These are phyloP conservation scores for Actinernus sp. DNA, from an alignment of 92 coral and sea anemone species.

Conservation along the genomic window DNA sequence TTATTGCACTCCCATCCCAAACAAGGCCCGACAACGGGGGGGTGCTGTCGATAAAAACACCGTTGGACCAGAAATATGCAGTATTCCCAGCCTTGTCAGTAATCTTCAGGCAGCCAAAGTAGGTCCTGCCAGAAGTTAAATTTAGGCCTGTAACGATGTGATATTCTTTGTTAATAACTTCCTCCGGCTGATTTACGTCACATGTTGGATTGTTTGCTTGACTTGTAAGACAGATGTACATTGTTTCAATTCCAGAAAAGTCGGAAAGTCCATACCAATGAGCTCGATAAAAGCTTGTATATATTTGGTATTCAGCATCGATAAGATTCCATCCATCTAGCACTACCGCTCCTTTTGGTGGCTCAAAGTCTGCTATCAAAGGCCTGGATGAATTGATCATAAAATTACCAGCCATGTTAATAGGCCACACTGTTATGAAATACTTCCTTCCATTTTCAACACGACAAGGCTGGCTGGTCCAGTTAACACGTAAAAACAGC, in stretches of 20 bases:
- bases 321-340: constrained; percentile 82
- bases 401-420: constrained; percentile 67
- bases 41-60: constrained; percentile 65
- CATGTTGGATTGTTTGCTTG: constrained; percentile 20
- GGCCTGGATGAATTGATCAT: constrained; percentile 58
- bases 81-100: constrained; percentile 77
- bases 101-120: constrained; percentile 63
- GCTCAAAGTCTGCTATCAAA: constrained; percentile 64
- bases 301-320: constrained; percentile 70
- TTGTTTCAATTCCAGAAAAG: constrained; percentile 56
- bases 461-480: constrained; percentile 43
- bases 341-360: constrained; percentile 54
- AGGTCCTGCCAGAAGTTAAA: constrained; percentile 64
- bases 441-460: constrained; percentile 63
- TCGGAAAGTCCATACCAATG: constrained; percentile 81
- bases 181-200: constrained; percentile 51
- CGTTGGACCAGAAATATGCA: constrained; percentile 68
- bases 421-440: constrained; percentile 62
- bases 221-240: constrained; percentile 58
- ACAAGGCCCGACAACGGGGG: constrained; percentile 75
- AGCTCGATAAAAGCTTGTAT: constrained; percentile 68
- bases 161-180: constrained; percentile 25
- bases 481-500: constrained; percentile 51
- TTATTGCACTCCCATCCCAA: constrained; percentile 52
- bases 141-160: constrained; percentile 51